Evolutionary conservation across 2,797 vertebrate species (phyloP).

Genomic region (Corythornis leucogaster): DNA sequence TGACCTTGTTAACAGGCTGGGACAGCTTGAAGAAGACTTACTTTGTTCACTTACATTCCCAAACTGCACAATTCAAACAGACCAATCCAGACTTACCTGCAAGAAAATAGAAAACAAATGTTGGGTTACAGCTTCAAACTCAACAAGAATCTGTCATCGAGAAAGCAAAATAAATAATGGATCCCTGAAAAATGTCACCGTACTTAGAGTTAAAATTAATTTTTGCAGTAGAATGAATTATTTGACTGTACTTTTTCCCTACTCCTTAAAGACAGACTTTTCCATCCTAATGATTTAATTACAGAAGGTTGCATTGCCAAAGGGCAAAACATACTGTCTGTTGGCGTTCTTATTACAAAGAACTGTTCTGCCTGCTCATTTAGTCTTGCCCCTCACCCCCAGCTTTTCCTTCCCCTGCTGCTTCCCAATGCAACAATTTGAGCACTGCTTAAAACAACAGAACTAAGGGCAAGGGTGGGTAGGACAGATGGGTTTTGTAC

Average conservation of each 20-base stretch:
- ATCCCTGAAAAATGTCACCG: not conserved
- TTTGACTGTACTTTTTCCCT: not conserved
- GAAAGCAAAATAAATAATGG: not conserved
- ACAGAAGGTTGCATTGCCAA: not conserved
- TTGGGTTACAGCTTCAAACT: not conserved
- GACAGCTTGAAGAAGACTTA: constrained; percentile 62
- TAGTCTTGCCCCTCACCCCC: not conserved
- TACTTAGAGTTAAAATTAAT: not conserved
- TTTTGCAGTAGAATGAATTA: not conserved
- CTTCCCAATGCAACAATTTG: not conserved
- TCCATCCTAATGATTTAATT: constrained; percentile 17
- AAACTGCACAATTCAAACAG: constrained; percentile 47
- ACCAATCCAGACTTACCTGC: constrained; percentile 77
- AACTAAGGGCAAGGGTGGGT: not conserved
- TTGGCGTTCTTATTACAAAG: not conserved
- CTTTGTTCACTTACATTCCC: constrained; percentile 64
- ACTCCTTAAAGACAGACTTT: not conserved
- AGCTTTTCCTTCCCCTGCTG: not conserved
- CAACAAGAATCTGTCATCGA: not conserved
- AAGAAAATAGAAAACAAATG: constrained; percentile 71
- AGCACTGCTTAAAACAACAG: not conserved
- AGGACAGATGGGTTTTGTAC: not conserved
- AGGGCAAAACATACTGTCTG: not conserved
- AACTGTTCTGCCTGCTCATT: not conserved
- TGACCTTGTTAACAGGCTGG: constrained; percentile 56